phyloP scores from a whole-genome alignment of 2,113 vertebrate genomes.

The Pterocles gutturalis region DNA sequence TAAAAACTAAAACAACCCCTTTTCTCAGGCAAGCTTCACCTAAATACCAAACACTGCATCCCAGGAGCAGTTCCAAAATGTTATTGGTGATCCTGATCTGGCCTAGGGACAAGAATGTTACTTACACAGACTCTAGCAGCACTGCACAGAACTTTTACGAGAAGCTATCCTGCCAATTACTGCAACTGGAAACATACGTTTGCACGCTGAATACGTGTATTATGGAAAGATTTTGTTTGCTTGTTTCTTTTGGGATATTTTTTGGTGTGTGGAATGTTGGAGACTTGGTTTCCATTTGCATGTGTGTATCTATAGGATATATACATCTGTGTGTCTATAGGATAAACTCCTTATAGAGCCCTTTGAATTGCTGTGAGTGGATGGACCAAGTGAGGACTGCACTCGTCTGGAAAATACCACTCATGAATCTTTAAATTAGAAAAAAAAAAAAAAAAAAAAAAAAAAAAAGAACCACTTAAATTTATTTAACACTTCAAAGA shows the following conservation, averaged over 20 bases:
- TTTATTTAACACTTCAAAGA: too few relatives aligned
- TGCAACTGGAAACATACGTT: constrained; percentile 49
- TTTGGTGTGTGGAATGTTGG: not conserved
- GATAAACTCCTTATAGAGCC: not conserved
- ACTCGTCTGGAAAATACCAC: not conserved
- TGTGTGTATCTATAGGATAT: not conserved
- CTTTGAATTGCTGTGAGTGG: not conserved
- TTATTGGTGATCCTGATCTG: constrained; percentile 67
- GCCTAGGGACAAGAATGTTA: constrained; percentile 65
- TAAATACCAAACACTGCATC: constrained; percentile 48
- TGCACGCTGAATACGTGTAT: not conserved
- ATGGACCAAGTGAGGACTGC: not conserved
- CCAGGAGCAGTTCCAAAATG: constrained; percentile 57
- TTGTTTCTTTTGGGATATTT: not conserved
- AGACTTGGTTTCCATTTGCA: not conserved
- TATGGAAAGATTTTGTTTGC: not conserved
- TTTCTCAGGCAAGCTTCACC: constrained; percentile 45
- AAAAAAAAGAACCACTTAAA: not conserved
- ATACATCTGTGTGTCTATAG: not conserved
- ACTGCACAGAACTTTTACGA: constrained; percentile 51
- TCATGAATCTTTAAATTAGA: not conserved
- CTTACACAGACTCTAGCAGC: constrained; percentile 45
- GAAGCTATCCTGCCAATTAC: constrained; percentile 58
- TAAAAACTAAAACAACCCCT: constrained; percentile 53
- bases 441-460: too few relatives aligned